Conservation (phyloP, 2,888 invertebrate species). For the Heliconius charithonia region DNA sequence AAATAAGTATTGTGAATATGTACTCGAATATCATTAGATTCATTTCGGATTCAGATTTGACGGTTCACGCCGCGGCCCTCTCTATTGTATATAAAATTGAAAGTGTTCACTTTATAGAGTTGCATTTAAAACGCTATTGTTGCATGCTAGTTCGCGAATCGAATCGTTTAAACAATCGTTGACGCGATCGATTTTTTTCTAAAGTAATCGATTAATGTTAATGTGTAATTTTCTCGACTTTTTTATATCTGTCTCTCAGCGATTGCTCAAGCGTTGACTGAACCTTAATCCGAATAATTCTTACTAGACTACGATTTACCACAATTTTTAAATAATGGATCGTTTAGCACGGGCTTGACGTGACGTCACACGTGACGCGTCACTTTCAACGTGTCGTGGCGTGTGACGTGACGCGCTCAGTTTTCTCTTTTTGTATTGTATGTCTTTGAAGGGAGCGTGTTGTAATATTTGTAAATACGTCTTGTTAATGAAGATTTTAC, state of each 20-base stretch:
- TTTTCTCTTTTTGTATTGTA: slow-evolving; percentile 63
- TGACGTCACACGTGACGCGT: slow-evolving; percentile 30
- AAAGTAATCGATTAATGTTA: slow-evolving; percentile 25
- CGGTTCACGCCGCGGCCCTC: slow-evolving; percentile 58
- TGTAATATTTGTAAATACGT: slow-evolving; percentile 62
- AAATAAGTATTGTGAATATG: slow-evolving; percentile 76
- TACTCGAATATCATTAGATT: slow-evolving; percentile 80
- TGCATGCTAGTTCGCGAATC: slow-evolving; percentile 69
- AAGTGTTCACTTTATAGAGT: slow-evolving; percentile 80
- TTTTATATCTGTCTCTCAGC: slow-evolving; percentile 55
- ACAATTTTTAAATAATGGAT: slow-evolving; percentile 37
- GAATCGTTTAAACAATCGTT: slow-evolving; percentile 56
- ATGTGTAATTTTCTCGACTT: slow-evolving; percentile 38
- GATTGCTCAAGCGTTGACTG: slow-evolving; percentile 78
- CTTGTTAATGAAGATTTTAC: slow-evolving; percentile 65
- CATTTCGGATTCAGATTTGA: slow-evolving; percentile 65
- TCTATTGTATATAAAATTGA: slow-evolving; percentile 75
- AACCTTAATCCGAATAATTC: slow-evolving; percentile 55
- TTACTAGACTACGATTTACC: slow-evolving; percentile 42
- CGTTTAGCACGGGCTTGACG: slow-evolving; percentile 42
- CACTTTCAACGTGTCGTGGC: slow-evolving; percentile 10
- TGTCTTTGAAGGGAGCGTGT: slow-evolving; percentile 62
- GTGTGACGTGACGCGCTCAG: slow-evolving; percentile 45
- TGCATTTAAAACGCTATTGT: slow-evolving; percentile 81
- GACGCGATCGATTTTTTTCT: slow-evolving; percentile 44